Evolutionary conservation across 2,113 vertebrate genomes (phyloP), one percentile per base, ranked within the genome.

Genomic region (Fregata magnificens): DNA sequence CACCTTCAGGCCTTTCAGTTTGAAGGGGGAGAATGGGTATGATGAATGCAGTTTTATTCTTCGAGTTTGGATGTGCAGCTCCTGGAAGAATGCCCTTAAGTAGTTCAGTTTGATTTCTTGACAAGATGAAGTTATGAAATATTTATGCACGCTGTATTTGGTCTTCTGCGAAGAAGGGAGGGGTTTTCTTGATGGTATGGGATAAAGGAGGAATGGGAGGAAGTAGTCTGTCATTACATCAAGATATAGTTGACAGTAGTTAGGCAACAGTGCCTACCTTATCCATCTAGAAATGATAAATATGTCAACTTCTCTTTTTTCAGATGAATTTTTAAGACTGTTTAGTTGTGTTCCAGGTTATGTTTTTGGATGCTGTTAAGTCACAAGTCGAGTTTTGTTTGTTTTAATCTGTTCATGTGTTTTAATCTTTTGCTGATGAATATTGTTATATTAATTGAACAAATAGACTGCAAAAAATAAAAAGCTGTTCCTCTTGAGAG

Each of bases 61-160:
- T 92, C 0, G 6, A 87, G 82, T 58, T 72, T 67, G 78, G 65
- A 82, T 95, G 65, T 91, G 81, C 71, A 76, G 61, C 83, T 95
- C 77, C 81, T 94, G 83, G 91, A 94, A 97, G 56, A 96, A 92
- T 93, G 91, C 94, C 93, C 73, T 88, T 52, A 82, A 96, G 91
- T 94, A 86, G 65, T 94, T 94, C 81, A 29, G 73, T 95, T 87
- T 95, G 93, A 96, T 97, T 91, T 89, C 91, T 95, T 94, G 96
- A 94, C 95, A 95, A 82, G 71, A 79, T 89, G 73, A 94, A 97
- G 83, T 72, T 94, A 89, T 95, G 94, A 96, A 96, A 95, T 97
- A 97, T 97, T 95, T 93, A 96, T 92, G 61, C 16, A 9, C 16
- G 22, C 91, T 96, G 95, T 82, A 95, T 92, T 91, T 89, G 84